Evolutionary conservation across 2,797 vertebrate species (phyloP).

Genomic region (Coregonus sp.): DNA sequence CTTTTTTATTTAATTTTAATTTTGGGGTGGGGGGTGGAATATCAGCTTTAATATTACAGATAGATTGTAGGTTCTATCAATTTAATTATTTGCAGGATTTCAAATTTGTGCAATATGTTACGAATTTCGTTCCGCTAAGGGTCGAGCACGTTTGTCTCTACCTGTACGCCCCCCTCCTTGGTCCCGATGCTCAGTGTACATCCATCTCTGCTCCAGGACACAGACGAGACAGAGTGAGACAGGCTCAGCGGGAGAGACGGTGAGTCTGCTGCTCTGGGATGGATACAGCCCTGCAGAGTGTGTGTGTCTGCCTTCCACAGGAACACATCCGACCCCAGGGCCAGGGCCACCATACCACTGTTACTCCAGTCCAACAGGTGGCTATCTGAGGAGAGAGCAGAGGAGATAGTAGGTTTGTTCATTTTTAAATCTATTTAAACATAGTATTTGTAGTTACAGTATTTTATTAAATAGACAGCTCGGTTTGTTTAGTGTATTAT

Average conservation of each 20-base stretch:
- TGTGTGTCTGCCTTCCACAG: conserved; percentile 73
- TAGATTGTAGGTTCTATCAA: too few relatives aligned
- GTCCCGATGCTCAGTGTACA: conserved; percentile 74
- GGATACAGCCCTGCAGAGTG: conserved; percentile 52
- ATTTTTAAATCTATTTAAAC: too few relatives aligned
- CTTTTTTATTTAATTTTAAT: too few relatives aligned
- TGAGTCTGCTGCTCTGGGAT: conserved; percentile 45
- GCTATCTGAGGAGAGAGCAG: conserved; percentile 70
- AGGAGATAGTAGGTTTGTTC: background rate
- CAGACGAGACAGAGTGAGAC: conserved; percentile 63
- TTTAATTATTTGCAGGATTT: too few relatives aligned
- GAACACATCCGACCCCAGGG: conserved; percentile 70
- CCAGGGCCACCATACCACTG: conserved; percentile 74
- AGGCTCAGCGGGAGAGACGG: background rate
- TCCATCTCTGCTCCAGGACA: conserved; percentile 78
- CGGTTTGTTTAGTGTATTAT: too few relatives aligned
- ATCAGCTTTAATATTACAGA: too few relatives aligned
- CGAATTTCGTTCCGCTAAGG: too few relatives aligned
- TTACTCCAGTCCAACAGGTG: conserved; percentile 77
- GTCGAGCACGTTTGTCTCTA: conserved; percentile 30
- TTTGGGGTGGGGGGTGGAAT: too few relatives aligned
- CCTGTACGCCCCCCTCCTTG: conserved; percentile 77
- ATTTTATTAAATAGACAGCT: too few relatives aligned
- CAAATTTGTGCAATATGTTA: too few relatives aligned
- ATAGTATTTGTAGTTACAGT: too few relatives aligned